A percentile compares a stretch with the other conserved stretches of the same genome.
phyloP scores from a whole-genome alignment of 2,888 invertebrate species.

The Lydus trimaculatus region DNA sequence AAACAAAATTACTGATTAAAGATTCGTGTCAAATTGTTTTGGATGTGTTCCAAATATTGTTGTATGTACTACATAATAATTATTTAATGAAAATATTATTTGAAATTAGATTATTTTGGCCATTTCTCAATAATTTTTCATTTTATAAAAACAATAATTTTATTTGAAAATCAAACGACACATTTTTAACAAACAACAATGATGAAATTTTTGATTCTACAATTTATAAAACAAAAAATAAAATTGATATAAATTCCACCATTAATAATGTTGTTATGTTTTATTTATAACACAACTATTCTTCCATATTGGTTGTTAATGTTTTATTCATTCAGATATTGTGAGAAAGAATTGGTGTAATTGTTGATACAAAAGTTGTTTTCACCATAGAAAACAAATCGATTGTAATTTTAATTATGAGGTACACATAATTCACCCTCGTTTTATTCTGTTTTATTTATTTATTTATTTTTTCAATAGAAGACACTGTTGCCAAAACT shows the following conservation, averaged over 20 bases:
- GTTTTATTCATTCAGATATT: not conserved
- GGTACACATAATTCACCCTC: not conserved
- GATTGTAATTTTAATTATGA: not conserved
- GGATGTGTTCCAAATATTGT: not conserved
- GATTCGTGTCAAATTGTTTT: not conserved
- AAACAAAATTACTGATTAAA: not conserved
- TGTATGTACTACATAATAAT: too few relatives aligned
- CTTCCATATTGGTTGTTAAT: not conserved
- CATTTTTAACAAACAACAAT: too few relatives aligned
- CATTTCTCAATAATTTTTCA: too few relatives aligned
- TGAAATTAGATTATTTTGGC: too few relatives aligned
- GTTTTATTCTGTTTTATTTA: too few relatives aligned
- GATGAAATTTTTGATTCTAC: too few relatives aligned
- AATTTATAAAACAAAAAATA: not conserved
- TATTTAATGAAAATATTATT: not conserved
- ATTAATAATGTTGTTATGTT: constrained; percentile 4
- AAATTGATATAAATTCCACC: not conserved
- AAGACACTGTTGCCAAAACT: constrained; percentile 5
- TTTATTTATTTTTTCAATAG: not conserved
- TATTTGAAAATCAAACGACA: too few relatives aligned
- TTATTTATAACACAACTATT: not conserved
- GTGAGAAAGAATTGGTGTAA: not conserved
- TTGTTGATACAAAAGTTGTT: not conserved
- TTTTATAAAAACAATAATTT: too few relatives aligned
- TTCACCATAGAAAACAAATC: not conserved